A percentile compares a stretch with the other conserved stretches of the same genome.
Evolutionary conservation across 2,888 invertebrate species (phyloP).

Genomic region (Pachymerium ferrugineum): DNA sequence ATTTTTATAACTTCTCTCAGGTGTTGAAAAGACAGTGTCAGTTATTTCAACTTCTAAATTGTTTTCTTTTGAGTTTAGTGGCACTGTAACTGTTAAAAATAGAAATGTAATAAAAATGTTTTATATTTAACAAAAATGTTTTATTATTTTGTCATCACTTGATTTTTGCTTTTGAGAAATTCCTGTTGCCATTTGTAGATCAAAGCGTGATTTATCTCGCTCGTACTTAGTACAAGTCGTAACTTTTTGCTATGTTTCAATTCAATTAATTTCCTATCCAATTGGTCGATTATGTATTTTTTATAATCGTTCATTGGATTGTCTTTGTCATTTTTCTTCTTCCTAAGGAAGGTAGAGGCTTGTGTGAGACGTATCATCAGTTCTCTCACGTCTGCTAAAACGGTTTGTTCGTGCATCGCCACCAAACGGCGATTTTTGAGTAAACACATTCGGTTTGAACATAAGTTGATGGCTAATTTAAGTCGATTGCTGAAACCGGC

Average conservation of each 20-base stretch:
- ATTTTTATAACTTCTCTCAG: no score
- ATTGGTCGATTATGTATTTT: background rate
- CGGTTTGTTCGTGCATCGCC: background rate
- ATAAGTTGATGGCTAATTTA: background rate
- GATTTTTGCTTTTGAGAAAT: background rate
- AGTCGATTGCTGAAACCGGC: background rate
- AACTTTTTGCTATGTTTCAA: background rate
- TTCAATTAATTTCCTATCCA: background rate
- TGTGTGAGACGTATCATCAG: background rate
- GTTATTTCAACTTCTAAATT: no score
- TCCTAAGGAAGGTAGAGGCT: background rate
- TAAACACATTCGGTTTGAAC: background rate
- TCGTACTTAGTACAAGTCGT: background rate
- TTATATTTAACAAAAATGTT: background rate
- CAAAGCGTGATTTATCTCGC: background rate
- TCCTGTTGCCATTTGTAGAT: background rate
- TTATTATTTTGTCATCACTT: background rate
- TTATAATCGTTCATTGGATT: background rate
- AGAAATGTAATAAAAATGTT: no score
- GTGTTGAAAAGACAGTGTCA: no score
- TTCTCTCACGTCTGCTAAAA: background rate
- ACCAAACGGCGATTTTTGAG: background rate
- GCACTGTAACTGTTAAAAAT: no score
- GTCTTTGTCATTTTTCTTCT: background rate
- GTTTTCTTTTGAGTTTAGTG: no score